Percentiles rank a stretch among this genome's conserved stretches.
Conservation (phyloP, 2,113 vertebrate species). For the Oreocharis arfaki region DNA sequence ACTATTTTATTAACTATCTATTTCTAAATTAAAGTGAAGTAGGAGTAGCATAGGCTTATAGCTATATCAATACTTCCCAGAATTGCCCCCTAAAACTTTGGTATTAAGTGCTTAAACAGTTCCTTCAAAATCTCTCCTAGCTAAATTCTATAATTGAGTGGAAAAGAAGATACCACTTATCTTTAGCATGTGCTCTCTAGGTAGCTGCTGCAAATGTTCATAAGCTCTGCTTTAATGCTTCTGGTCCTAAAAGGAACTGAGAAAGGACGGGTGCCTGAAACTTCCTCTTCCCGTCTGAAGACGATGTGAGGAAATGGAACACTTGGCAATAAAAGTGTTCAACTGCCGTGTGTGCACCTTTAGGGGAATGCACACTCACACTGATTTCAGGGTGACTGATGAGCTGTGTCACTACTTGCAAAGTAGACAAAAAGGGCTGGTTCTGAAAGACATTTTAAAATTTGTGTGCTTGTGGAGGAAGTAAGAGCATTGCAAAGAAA, state of each 20-base stretch:
- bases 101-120: background rate
- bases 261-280: background rate
- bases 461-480: background rate
- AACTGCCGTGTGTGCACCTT: rapidly evolving
- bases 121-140: background rate
- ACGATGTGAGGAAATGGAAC: background rate
- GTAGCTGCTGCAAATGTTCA: background rate
- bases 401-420: background rate
- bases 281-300: background rate
- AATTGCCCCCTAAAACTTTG: background rate
- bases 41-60: background rate
- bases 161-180: background rate
- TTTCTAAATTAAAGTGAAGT: background rate
- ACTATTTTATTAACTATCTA: background rate
- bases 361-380: background rate
- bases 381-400: background rate
- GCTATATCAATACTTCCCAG: background rate
- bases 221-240: background rate
- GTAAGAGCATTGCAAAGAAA: background rate
- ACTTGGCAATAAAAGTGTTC: background rate
- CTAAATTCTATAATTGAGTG: background rate
- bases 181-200: background rate
- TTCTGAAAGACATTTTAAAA: background rate
- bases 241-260: background rate
- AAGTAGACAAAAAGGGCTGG: background rate